A percentile compares a stretch with the other conserved stretches of the same genome.
Conservation (phyloP, 2,113 vertebrate species). For the Strix uralensis region DNA sequence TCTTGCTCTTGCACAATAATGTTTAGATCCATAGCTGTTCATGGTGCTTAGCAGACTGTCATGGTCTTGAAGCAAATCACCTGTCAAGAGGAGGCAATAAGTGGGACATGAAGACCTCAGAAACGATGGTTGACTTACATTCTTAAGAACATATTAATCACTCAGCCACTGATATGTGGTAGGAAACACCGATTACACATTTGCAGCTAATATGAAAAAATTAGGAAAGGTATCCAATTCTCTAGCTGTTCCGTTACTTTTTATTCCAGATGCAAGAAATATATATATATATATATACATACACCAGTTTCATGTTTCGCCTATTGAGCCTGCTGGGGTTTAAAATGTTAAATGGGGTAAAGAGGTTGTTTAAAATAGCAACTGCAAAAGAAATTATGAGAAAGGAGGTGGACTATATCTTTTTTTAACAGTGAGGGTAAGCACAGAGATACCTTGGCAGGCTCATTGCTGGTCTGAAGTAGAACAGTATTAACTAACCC, state of each 20-base stretch:
- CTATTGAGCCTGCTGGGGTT: neutral
- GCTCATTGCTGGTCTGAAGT: neutral
- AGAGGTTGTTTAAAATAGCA: neutral
- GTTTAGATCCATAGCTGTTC: neutral
- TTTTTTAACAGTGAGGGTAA: neutral
- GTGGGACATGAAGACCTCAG: neutral
- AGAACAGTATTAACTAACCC: neutral
- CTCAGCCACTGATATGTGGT: neutral
- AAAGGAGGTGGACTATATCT: neutral
- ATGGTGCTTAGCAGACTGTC: neutral
- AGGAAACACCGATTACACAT: neutral
- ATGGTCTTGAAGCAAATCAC: neutral
- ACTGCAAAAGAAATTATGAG: neutral
- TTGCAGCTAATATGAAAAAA: neutral
- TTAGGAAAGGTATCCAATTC: neutral
- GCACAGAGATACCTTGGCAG: neutral
- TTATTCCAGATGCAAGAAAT: neutral
- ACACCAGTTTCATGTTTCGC: neutral
- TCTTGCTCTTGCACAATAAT: neutral
- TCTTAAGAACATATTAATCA: neutral
- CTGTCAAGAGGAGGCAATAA: neutral
- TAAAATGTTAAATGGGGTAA: neutral
- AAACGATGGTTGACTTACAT: neutral
- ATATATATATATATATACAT: neutral
- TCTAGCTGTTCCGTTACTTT: neutral